Percentiles rank a stretch among this genome's conserved stretches.
phyloP scores from a whole-genome alignment of 2,888 invertebrate species.

The Latrodectus hesperus region DNA sequence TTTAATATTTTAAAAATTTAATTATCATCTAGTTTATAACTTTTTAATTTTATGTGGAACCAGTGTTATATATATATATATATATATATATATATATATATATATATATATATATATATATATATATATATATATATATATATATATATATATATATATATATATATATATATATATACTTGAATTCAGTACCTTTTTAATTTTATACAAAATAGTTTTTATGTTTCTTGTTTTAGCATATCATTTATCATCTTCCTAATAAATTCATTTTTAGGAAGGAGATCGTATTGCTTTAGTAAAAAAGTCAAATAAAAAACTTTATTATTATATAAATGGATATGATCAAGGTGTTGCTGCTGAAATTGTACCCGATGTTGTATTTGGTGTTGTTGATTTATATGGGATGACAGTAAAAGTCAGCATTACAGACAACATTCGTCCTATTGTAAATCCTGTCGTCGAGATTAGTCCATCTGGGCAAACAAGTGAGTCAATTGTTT shows the following conservation, averaged over 20 bases:
- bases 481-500: background rate
- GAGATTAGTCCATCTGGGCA: slow-evolving; percentile 31
- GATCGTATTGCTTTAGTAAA: slow-evolving; percentile 92
- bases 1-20: no score
- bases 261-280: slow-evolving; percentile 79
- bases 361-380: slow-evolving; percentile 89
- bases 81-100: no score
- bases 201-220: background rate
- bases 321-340: slow-evolving; percentile 93
- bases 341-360: slow-evolving; percentile 90
- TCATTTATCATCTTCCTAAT: background rate
- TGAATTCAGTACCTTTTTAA: background rate
- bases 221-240: background rate
- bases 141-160: no score
- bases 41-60: no score
- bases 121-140: no score
- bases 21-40: no score
- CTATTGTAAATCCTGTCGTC: slow-evolving; percentile 41
- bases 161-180: no score
- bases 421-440: slow-evolving; percentile 78
- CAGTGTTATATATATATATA: no score
- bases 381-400: slow-evolving; percentile 96
- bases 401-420: slow-evolving; percentile 96
- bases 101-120: no score
- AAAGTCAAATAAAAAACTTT: slow-evolving; percentile 88